These are phyloP conservation scores for Petrophora chlorosata DNA, from an alignment of 2,888 invertebrate genomes.

Conservation along the genomic window DNA sequence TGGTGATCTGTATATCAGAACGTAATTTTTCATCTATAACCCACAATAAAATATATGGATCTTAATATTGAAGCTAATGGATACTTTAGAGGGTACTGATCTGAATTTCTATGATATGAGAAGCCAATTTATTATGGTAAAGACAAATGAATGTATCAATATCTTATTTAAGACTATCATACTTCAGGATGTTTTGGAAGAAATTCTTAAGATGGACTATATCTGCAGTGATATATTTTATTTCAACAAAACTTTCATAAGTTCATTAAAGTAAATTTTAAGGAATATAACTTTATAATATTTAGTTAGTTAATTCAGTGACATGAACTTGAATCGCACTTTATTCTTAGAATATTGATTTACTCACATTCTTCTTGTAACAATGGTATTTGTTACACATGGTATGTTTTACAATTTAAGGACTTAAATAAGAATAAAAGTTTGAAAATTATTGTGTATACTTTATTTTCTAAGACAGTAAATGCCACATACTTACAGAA, in stretches of 20 bases:
- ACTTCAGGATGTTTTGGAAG: slow-evolving; percentile 12
- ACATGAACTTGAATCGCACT: slow-evolving; percentile 15
- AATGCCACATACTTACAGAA: neutral
- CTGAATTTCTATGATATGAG: slow-evolving; percentile 37
- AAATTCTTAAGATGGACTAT: slow-evolving; percentile 5
- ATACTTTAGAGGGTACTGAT: slow-evolving; percentile 26
- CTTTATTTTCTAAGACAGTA: slow-evolving; percentile 51
- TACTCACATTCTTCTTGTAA: slow-evolving; percentile 47
- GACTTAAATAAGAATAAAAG: slow-evolving; percentile 65
- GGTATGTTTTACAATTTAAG: slow-evolving; percentile 68
- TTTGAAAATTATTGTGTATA: slow-evolving; percentile 63
- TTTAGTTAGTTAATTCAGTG: slow-evolving; percentile 19
- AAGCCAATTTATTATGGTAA: neutral
- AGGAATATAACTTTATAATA: slow-evolving; percentile 7
- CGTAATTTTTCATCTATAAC: slow-evolving; percentile 60
- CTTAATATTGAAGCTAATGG: slow-evolving; percentile 58
- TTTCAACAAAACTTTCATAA: neutral
- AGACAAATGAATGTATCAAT: slow-evolving; percentile 1
- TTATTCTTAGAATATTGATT: slow-evolving; percentile 18
- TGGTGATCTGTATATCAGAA: slow-evolving; percentile 78
- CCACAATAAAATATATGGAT: slow-evolving; percentile 64
- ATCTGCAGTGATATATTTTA: slow-evolving; percentile 14
- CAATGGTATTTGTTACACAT: slow-evolving; percentile 51
- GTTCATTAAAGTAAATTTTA: neutral
- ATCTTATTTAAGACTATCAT: slow-evolving; percentile 3